phyloP scores from a whole-genome alignment of 2,113 vertebrate species.

The Stegostoma tigrinum region DNA sequence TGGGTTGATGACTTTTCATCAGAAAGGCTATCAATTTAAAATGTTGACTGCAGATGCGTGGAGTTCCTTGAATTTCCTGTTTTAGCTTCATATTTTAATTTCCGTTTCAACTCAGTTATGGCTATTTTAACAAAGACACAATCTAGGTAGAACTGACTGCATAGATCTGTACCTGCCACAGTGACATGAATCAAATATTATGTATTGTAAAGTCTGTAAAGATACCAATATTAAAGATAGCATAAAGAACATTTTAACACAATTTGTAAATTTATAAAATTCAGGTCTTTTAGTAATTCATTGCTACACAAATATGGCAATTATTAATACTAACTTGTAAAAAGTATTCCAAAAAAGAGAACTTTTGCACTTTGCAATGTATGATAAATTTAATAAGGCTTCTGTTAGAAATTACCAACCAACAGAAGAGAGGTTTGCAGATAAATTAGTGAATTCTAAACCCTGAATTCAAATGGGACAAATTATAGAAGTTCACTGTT shows the following conservation, averaged over 20 bases:
- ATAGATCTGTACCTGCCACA: not conserved
- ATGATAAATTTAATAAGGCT: not conserved
- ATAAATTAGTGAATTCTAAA: constrained; percentile 31
- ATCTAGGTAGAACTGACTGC: not conserved
- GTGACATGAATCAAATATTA: not conserved
- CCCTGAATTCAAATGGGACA: not conserved
- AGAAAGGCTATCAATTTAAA: not conserved
- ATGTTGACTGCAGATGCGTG: not conserved
- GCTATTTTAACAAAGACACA: not conserved
- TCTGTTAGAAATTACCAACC: not conserved
- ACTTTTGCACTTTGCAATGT: not conserved
- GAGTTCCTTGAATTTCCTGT: not conserved
- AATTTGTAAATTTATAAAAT: constrained; percentile 14
- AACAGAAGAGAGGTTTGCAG: constrained; percentile 5
- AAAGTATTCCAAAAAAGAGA: not conserved
- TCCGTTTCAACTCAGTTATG: not conserved
- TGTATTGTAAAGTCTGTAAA: not conserved
- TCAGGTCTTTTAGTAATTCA: not conserved
- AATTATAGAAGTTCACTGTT: constrained; percentile 13
- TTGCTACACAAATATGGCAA: not conserved
- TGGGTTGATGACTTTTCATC: not conserved
- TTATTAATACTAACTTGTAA: not conserved
- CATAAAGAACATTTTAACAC: not conserved
- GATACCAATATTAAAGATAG: constrained; percentile 14
- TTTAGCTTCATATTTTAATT: not conserved